A percentile compares a stretch with the other conserved stretches of the same genome.
phyloP scores from a whole-genome alignment of 2,113 vertebrate genomes.

The Alethe castanea region DNA sequence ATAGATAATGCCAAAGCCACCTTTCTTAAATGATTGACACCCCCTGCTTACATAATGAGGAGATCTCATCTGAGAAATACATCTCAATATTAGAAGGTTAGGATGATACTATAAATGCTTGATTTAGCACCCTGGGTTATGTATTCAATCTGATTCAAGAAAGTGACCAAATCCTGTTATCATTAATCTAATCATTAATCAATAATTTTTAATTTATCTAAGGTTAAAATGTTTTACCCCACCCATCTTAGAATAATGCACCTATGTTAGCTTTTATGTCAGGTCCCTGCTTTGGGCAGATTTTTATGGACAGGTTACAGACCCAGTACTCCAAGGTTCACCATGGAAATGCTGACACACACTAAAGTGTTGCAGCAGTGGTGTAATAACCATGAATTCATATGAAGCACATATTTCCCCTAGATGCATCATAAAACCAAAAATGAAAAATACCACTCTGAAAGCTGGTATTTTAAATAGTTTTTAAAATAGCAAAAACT shows the following conservation, averaged over 20 bases:
- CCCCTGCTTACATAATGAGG: not conserved
- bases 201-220: not conserved
- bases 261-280: not conserved
- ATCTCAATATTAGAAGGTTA: not conserved
- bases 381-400: constrained; percentile 15
- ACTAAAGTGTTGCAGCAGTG: not conserved
- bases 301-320: not conserved
- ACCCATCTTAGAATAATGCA: not conserved
- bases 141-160: not conserved
- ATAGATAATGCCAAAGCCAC: not conserved
- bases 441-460: not conserved
- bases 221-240: not conserved
- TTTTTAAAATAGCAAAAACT: not conserved
- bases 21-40: not conserved
- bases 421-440: not conserved
- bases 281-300: not conserved
- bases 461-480: not conserved
- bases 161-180: not conserved
- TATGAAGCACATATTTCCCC: not conserved
- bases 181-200: not conserved
- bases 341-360: constrained; percentile 18
- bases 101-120: not conserved
- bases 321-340: not conserved
- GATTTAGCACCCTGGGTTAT: not conserved
- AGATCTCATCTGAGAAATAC: not conserved